Evolutionary conservation across 1,140 invertebrate species (phyloP), one percentile per base, ranked within the genome.

Genomic region (Drosophila athabasca): DNA sequence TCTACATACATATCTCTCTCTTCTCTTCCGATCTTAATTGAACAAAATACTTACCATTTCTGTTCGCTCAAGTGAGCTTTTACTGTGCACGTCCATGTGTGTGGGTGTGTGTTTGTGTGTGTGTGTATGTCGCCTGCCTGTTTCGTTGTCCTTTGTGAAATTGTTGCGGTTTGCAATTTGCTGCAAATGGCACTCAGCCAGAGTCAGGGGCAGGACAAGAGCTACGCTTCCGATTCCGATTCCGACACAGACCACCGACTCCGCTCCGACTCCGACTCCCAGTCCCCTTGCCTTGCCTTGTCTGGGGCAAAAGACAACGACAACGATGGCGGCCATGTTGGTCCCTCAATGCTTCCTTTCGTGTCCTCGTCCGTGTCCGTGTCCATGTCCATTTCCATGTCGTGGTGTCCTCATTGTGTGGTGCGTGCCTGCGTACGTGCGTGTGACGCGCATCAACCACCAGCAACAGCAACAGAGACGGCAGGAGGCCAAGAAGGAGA

Each of bases 151-250:
- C 74, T 87, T 79, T 87, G 79, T 80, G 77, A 90, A 91, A 91
- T 79, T 82, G 79, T 87, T 91, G 90, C 88, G 90, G 90, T 90
- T 85, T 89, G 83, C 82, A 79, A 88, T 91, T 91, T 88, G 83
- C 82, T 81, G 87, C 82, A 91, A 91, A 91, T 91, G 85, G 90
- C 90, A 84, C 79, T 76, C 70, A 57, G 22, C 58, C 49, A 75
- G 26, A 43, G 43, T 68, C 76, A 45, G 51, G 45, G 52, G 51
- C 44, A 48, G 45, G 43, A 75, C 54, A 9, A 49, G 51, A 43
- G 51, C 39, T 52, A 24, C 57, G 53, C 43, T 62, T n/a, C 43
- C 51, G 35, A 5, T 62, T n/a, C 43, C 51, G 35, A 5, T 39
- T 39, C 11, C 35, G 35, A 39, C 11, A 39, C 35, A 39, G 35